Evolutionary conservation across 1,140 invertebrate species (phyloP), one percentile per base, ranked within the genome.

Genomic region (Lordiphosa collinella): DNA sequence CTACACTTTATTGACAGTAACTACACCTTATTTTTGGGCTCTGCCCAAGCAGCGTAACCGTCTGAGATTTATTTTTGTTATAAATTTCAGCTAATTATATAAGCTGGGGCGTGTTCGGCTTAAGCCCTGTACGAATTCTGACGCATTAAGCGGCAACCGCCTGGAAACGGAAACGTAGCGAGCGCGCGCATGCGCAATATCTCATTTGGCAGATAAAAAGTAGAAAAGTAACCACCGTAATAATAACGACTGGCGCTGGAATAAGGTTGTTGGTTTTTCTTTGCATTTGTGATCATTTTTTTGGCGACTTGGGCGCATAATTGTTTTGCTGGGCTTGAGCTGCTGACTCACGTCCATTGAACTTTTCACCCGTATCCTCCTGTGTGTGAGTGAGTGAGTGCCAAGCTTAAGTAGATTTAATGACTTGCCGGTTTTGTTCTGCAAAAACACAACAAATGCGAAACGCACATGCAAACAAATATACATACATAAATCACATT

Each of bases 281-380:
- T 48, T 47, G 47, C 38, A 9, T 53, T 32, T 47, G 22, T 29
- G 18, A 29, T 29, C 12, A 52, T 11, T 9, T 55, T 73, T 72
- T 76, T 73, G 48, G 65, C 54, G 57, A 80, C 64, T 74, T 40
- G 50, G 56, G 43, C 58, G 68, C 67, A 78, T 84, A 76, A 82
- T 84, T 82, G 62, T 68, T 76, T 58, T 64, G 32, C 36, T 13
- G 14, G 9, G 14, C 18, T 35, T 29, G 7, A 7, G 41, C 61
- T 60, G 71, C 76, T 76, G 67, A 82, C 48, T 84, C 72, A 84
- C 78, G 78, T 59, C 63, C 78, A 71, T 78, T 82, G 72, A 82
- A 82, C 78, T 82, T 69, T 78, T 84, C 72, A 84, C 78, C 78
- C 78, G 69, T 71, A 70, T 60, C 54, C 52, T 44, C 18, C 32